Base-by-base conservation (phyloP, 2,888 invertebrate genomes). In the Cyclophora albipunctata region DNA sequence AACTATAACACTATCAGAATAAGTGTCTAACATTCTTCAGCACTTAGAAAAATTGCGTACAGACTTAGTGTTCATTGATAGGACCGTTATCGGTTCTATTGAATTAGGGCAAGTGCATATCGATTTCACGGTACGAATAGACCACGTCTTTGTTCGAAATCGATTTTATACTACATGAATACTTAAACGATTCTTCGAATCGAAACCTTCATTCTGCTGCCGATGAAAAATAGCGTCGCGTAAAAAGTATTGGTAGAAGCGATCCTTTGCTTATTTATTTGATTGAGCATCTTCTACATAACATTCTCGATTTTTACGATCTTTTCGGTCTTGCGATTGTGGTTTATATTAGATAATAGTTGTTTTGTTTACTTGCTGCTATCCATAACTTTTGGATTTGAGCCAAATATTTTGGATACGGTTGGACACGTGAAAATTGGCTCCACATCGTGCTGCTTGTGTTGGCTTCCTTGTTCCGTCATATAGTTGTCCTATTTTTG, bases 391-490 rank as follows among this genome's bases (percentile, higher is more conserved):
- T 35, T 64, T 81, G 82, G 82, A 79, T 20, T 40, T 5, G 4
- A 34, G 65, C 81, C 82, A 82, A 75, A 53, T 62, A 69, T 71
- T 74, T 70, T 57, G 58, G 57, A 58, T 72, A 71, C 67, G 63
- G 67, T 64, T 60, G 60, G 59, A 68, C 53, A 53, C 54, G 51
- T 57, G 58, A 59, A 61, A 61, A 58, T 69, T 57, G 54, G 53
- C 58, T 57, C 54, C 51, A 57, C 47, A 55, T 45, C 41, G 50
- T 49, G 40, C 46, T 47, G 48, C 45, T 46, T 52, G 34, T 43
- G 34, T 45, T 42, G 42, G 45, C 37, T 57, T 54, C 50, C 56
- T 54, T 40, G 51, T 58, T 52, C 55, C 48, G 56, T 46, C 46
- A 44, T 47, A 20, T 20, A 2, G 20, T 5, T 47, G 42, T 34